Evolutionary conservation across 1,140 invertebrate species (phyloP), one percentile per base, ranked within the genome.

Genomic region (Macrobrachium nipponense): DNA sequence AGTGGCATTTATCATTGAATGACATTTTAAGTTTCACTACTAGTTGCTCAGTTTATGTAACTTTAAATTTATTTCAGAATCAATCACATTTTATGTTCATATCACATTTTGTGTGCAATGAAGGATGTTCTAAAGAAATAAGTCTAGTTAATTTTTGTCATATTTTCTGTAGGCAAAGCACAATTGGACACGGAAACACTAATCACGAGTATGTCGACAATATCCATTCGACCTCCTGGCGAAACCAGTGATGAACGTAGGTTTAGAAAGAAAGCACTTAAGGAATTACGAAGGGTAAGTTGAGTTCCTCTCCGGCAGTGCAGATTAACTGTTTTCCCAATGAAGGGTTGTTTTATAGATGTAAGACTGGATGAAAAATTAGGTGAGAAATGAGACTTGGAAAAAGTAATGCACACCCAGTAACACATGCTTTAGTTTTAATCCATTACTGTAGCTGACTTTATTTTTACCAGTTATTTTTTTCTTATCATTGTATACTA

Each of bases 241-340:
- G 83, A 85, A 64, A 80, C 83, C 18, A 36, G 36, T 4, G 83
- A 79, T 4, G 83, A 85, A 44, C 61, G 83, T 14, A 59, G 83
- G 64, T 85, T 70, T 79, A 66, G 83, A 51, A 85, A 85, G 77
- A 85, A 85, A 72, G 83, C 83, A 15, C 76, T 85, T 11, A 85
- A 85, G 58, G 83, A 85, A 72, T 75, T 85, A 27, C 75, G 83
- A 59, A 85, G 83, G 83, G 83, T 85, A 72, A 85, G 83, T 10
- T 12, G 20, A 44, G 51, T 43, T 18, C 44, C n/a, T n/a, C 11
- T 4, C 7, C 18, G 36, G 17, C 36, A 59, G 17, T 36, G 20
- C 4, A 17, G 43, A 12, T 27, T n/a, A 58, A 59, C 0, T 23
- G 27, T 59, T 18, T 64, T 15, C 8, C 8, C 61, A 61, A 18